Base-by-base conservation (phyloP, 2,888 invertebrate genomes). In the Bimastos eiseni region DNA sequence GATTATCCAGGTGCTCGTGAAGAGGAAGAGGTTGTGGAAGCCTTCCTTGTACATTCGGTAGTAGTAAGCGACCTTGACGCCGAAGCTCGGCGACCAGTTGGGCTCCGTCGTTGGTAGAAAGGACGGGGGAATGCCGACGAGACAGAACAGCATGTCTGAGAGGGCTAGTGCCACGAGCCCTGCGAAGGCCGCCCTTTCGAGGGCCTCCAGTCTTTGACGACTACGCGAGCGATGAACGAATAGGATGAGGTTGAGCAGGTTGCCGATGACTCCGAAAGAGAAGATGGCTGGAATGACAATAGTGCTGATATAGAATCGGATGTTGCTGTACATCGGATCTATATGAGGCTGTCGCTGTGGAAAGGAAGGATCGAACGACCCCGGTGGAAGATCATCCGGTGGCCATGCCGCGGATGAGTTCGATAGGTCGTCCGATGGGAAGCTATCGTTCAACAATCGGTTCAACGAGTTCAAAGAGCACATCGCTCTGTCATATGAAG, bases 101-200 rank as follows among this genome's bases (percentile, higher is more conserved):
- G 36, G 24, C 36, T 86, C 24, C 86, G 36, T n/a, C 21, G n/a
- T 19, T 21, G 86, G 36, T 3, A 86, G 86, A 33, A 86, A 34
- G 36, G 86, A 34, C 86, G 86, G 86, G 6, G 86, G 86, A 36
- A 86, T 86, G 36, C 91, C 90, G 24, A 92, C 86, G 34, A 91
- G 33, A 37, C 92, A 92, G 89, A 92, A 92, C 30, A 91, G 88
- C 41, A 92, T 83, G 49, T 92, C 92, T 0, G 92, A 92, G 21
- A 91, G 41, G 30, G 92, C 91, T 49, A 92, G 89, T 19, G 92
- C 89, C n/a, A 92, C 86, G 21, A 92, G 92, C 17, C 92, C 92
- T 21, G 92, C 91, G 13, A 90, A 91, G 70, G 92, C 91, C 13
- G 92, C 89, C 90, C 86, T 90, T 89, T 92, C 92, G 34, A 92